Conservation (phyloP, 2,888 invertebrate genomes). For the Drosophila subsilvestris region DNA sequence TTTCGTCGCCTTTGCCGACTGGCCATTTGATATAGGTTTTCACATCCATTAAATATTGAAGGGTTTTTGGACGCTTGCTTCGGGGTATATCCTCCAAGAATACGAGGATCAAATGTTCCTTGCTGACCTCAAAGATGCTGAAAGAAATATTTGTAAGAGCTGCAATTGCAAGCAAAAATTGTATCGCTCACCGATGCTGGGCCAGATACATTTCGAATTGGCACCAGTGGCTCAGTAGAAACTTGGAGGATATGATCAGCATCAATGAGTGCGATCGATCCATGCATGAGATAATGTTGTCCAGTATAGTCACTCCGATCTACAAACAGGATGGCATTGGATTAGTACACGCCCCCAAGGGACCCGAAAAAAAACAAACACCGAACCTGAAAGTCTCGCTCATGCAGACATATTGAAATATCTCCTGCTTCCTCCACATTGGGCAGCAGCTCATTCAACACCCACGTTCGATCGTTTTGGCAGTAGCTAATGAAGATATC, state of each 20-base stretch:
- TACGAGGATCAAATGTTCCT: constrained; percentile 87
- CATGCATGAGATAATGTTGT: constrained; percentile 89
- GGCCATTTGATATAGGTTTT: constrained; percentile 90
- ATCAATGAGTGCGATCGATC: constrained; percentile 87
- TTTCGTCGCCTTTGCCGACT: constrained; percentile 49
- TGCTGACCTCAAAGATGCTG: constrained; percentile 86
- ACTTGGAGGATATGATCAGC: constrained; percentile 87
- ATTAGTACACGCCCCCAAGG: neutral
- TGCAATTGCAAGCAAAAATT: neutral
- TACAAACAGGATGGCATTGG: constrained; percentile 5
- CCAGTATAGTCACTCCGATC: constrained; percentile 88
- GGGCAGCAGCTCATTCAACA: constrained; percentile 87
- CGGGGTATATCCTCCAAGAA: constrained; percentile 88
- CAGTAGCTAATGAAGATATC: constrained; percentile 90
- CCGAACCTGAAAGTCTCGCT: constrained; percentile 88
- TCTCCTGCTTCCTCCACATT: constrained; percentile 86
- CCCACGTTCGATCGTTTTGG: constrained; percentile 87
- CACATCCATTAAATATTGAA: constrained; percentile 88
- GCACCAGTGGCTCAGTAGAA: constrained; percentile 89
- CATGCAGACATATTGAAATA: constrained; percentile 88
- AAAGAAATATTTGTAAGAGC: neutral
- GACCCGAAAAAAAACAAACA: neutral
- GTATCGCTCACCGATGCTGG: constrained; percentile 85
- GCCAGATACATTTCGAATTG: constrained; percentile 90
- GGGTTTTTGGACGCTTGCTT: constrained; percentile 86